Evolutionary conservation across 2,113 vertebrate species (phyloP).

Genomic region (Tachysurus fulvidraco): DNA sequence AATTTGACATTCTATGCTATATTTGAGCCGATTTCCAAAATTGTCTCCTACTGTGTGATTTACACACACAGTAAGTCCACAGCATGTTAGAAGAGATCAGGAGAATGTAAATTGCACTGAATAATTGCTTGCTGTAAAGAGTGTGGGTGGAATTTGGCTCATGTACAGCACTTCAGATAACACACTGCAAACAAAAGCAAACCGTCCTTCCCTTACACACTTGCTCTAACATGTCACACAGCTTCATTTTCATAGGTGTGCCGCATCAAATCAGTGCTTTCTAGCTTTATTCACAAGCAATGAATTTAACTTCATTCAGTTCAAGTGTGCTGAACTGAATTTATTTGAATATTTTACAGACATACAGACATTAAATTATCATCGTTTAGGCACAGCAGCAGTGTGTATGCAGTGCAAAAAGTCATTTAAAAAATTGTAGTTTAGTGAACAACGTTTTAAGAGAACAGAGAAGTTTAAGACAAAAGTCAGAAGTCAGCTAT

Average conservation of each 20-base stretch:
- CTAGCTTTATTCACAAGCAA: not conserved
- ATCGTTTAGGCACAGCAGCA: not conserved
- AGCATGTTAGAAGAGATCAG: not conserved
- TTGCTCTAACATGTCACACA: slow-evolving; percentile 23
- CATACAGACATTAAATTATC: not conserved
- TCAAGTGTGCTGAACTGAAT: not conserved
- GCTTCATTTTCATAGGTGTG: slow-evolving; percentile 4
- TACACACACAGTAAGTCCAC: not conserved
- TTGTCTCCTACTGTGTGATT: not conserved
- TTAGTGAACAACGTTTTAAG: not conserved
- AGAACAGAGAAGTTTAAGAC: not conserved
- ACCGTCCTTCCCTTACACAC: not conserved
- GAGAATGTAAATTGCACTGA: not conserved
- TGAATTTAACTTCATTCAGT: not conserved
- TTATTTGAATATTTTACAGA: not conserved
- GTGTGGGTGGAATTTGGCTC: slow-evolving; percentile 39
- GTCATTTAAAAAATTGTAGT: not conserved
- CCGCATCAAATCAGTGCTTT: slow-evolving; percentile 4
- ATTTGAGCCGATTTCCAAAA: not conserved
- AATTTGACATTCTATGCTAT: not conserved
- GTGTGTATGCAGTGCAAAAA: not conserved
- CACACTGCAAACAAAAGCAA: not conserved
- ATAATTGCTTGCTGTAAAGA: not conserved
- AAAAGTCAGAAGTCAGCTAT: not conserved
- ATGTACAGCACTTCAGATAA: slow-evolving; percentile 16